phyloP scores from a whole-genome alignment of 2,113 vertebrate genomes.

The Struthio camelus region DNA sequence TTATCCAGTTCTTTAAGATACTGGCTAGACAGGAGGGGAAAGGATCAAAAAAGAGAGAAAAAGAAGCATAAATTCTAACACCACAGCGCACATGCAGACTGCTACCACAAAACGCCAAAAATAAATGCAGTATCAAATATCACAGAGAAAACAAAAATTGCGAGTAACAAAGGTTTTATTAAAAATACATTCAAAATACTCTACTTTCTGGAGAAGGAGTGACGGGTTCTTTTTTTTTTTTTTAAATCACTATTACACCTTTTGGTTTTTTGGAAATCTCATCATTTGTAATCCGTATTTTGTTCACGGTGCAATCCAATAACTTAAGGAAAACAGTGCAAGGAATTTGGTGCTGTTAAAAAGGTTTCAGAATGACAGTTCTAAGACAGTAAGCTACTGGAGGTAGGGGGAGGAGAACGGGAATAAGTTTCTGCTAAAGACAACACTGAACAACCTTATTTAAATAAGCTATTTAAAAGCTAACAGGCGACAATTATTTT shows the following conservation, averaged over 20 bases:
- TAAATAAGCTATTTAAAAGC: slow-evolving; percentile 15
- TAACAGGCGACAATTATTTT: not conserved
- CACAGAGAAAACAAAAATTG: not conserved
- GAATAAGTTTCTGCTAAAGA: not conserved
- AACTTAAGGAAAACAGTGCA: not conserved
- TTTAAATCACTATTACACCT: not conserved
- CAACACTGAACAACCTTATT: not conserved
- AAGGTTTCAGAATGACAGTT: not conserved
- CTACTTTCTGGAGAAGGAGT: not conserved
- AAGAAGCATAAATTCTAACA: not conserved
- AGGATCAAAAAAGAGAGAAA: not conserved
- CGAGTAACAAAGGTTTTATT: not conserved
- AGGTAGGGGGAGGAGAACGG: not conserved
- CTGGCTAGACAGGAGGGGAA: not conserved
- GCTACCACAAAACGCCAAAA: not conserved
- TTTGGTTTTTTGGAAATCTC: not conserved
- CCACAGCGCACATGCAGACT: not conserved
- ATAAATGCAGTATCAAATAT: not conserved
- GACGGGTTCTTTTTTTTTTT: too few relatives aligned
- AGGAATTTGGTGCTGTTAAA: not conserved
- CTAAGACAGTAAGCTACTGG: not conserved
- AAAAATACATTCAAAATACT: not conserved
- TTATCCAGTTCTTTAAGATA: not conserved
- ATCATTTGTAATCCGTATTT: not conserved
- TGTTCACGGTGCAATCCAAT: not conserved